Evolutionary conservation across 2,113 vertebrate species (phyloP).

Genomic region (Callipepla californica): DNA sequence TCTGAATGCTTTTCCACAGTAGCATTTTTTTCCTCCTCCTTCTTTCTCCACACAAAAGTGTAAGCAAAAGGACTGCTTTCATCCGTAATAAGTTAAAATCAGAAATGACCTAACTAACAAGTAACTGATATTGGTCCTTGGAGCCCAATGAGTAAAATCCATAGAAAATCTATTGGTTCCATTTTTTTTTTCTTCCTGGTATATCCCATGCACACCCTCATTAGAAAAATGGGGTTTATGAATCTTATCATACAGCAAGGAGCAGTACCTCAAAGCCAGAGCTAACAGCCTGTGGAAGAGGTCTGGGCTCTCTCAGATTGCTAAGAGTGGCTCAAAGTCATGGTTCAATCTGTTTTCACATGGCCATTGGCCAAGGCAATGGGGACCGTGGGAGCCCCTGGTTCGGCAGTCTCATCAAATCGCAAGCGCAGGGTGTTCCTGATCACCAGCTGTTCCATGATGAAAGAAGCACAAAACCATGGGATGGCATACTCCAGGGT

Average conservation of each 20-base stretch:
- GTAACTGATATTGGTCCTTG: conserved; percentile 72
- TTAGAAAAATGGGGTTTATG: conserved; percentile 67
- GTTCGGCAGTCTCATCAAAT: conserved; percentile 86
- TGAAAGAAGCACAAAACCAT: conserved; percentile 96
- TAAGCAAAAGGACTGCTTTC: conserved; percentile 69
- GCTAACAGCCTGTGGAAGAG: not conserved
- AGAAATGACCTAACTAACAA: conserved; percentile 70
- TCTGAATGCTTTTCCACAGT: not conserved
- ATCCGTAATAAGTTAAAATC: conserved; percentile 74
- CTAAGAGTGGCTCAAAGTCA: conserved; percentile 3
- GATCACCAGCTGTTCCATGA: conserved; percentile 95
- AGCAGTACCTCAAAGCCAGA: conserved; percentile 62
- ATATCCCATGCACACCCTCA: conserved; percentile 72
- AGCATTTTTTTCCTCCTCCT: conserved; percentile 40
- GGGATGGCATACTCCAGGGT: conserved; percentile 96
- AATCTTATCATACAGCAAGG: conserved; percentile 70
- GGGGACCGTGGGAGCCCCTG: conserved; percentile 60
- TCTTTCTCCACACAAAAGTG: conserved; percentile 47
- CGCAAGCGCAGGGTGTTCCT: conserved; percentile 93
- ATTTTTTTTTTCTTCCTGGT: conserved; percentile 42
- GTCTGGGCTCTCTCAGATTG: conserved; percentile 38
- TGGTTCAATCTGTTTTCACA: conserved; percentile 88
- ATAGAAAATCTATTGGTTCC: conserved; percentile 75
- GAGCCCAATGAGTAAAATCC: conserved; percentile 69
- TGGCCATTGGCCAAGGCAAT: conserved; percentile 86